Evolutionary conservation across 1,140 invertebrate species (phyloP), one percentile per base, ranked within the genome.

Genomic region (Halictus rubicundus): DNA sequence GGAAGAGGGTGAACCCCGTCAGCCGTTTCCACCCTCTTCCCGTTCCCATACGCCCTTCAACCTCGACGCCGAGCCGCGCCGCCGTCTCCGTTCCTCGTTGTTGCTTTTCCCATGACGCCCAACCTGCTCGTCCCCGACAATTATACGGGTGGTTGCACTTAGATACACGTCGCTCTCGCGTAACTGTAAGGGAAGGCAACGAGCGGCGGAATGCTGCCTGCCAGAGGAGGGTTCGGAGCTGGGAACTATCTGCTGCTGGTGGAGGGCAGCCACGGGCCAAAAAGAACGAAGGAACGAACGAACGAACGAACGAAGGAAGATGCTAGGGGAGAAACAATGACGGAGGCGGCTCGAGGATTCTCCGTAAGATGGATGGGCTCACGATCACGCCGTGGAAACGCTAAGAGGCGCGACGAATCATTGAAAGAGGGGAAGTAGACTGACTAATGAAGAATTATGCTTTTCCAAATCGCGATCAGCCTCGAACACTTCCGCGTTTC

Each of bases 101-200:
- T 79, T 85, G 85, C 87, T 88, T 89, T 85, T 81, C 85, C 85
- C 84, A 70, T 54, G 82, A 72, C 70, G 82, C 71, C 54, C 57
- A 54, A n/a, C 68, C 68, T 65, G 77, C 87, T 83, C 86, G 77
- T 80, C 87, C 86, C 84, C 87, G 87, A 88, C 92, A 92, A 93
- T 93, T 93, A 92, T 89, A 90, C 91, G 91, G 89, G 52, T 91
- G 91, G 90, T 89, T 91, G 92, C 91, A 86, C 90, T 91, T 86
- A 86, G 89, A 90, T 92, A 92, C 90, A 90, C 90, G 90, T 90
- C 88, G 86, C 88, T 92, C 88, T 92, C 86, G 87, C 91, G 91
- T 91, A 90, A 91, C 89, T 91, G 89, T 91, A 90, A 89, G 42
- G 42, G 14, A 46, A 46, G 88, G 84, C 82, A 89, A 88, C 83